These are phyloP conservation scores for Ptychadena robeensis DNA, from an alignment of 2,797 vertebrate genomes.

Conservation along the genomic window DNA sequence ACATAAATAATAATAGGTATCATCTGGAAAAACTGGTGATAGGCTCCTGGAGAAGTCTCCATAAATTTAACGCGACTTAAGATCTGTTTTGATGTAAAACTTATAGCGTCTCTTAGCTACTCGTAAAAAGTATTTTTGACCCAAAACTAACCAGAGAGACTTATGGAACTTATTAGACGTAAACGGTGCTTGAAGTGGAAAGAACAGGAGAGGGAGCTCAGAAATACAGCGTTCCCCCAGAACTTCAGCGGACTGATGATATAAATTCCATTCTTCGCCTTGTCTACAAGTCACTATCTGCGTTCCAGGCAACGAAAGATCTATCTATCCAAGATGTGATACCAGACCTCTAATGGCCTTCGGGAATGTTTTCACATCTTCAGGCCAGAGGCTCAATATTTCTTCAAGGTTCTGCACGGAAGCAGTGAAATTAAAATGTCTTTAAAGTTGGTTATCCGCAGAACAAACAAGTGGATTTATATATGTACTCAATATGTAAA, in stretches of 20 bases:
- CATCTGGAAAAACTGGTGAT: neutral
- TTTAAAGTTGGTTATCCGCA: too few relatives aligned
- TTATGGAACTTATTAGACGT: conserved; percentile 22
- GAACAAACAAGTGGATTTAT: too few relatives aligned
- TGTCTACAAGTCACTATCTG: neutral
- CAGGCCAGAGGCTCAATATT: conserved; percentile 25
- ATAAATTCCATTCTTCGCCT: neutral
- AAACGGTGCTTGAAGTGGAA: conserved; percentile 1
- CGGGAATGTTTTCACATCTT: conserved; percentile 14
- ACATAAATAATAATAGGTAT: neutral
- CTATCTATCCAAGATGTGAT: conserved; percentile 14
- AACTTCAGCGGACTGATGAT: neutral
- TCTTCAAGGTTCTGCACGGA: neutral
- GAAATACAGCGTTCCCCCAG: conserved; percentile 11
- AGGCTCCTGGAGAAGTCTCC: neutral
- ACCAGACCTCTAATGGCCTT: neutral
- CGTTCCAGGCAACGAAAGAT: conserved; percentile 25
- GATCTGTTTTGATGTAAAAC: neutral
- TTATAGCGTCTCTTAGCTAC: neutral
- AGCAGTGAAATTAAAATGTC: conserved; percentile 30
- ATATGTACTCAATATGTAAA: too few relatives aligned
- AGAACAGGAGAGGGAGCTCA: neutral
- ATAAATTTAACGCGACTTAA: neutral
- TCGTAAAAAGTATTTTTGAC: neutral
- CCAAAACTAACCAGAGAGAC: neutral